Percentiles rank a stretch among this genome's conserved stretches.
phyloP scores from a whole-genome alignment of 2,888 invertebrate genomes.

The Ditula angustiorana region DNA sequence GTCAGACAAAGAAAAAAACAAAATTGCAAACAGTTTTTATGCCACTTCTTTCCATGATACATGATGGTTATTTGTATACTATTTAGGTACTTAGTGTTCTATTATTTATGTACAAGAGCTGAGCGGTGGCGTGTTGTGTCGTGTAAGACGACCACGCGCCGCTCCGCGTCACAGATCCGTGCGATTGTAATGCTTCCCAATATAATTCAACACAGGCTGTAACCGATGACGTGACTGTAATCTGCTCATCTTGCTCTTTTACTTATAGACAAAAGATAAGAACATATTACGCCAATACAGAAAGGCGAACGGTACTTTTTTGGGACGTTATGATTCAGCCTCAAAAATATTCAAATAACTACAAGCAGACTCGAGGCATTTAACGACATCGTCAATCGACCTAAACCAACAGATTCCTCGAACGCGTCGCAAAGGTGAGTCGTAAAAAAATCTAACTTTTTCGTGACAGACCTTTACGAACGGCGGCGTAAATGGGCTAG shows the following conservation, averaged over 20 bases:
- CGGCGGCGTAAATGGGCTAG: not conserved
- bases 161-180: not conserved
- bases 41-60: no score
- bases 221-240: not conserved
- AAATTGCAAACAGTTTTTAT: not conserved
- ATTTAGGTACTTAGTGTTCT: not conserved
- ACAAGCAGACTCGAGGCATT: not conserved
- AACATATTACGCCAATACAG: not conserved
- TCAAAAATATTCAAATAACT: not conserved
- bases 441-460: not conserved
- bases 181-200: not conserved
- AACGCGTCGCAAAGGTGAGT: slow-evolving; percentile 4
- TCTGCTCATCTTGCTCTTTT: not conserved
- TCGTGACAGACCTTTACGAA: slow-evolving; percentile 1
- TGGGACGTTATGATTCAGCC: not conserved
- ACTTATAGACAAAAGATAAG: not conserved
- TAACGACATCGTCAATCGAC: not conserved
- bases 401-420: slow-evolving; percentile 1
- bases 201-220: not conserved
- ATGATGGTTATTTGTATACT: not conserved
- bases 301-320: not conserved
- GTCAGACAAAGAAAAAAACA: not conserved
- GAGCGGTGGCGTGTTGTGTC: not conserved
- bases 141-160: not conserved
- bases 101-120: not conserved